A percentile compares a stretch with the other conserved stretches of the same genome.
Conservation (phyloP, 2,797 vertebrate species). For the Cottoperca gobio region DNA sequence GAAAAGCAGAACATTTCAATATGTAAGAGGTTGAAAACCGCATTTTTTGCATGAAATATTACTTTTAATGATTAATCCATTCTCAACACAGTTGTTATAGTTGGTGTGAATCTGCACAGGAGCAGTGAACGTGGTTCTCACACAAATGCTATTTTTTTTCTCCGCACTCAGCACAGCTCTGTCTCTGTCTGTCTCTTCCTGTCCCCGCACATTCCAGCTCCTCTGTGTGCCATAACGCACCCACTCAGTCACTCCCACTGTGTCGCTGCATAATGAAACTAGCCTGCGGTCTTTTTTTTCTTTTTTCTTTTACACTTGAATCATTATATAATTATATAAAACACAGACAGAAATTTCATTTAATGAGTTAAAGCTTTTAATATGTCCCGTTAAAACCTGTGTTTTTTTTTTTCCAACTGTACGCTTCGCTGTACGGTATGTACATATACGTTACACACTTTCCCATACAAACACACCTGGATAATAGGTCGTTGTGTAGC, state of each 20-base stretch:
- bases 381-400: not conserved
- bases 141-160: constrained; percentile 27
- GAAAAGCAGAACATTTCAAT: too few relatives aligned
- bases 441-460: constrained; percentile 1
- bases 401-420: too few relatives aligned
- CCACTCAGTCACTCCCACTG: constrained; percentile 55
- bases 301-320: not conserved
- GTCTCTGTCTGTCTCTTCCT: constrained; percentile 63
- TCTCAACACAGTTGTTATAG: too few relatives aligned
- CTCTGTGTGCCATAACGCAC: constrained; percentile 60
- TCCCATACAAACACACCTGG: constrained; percentile 27
- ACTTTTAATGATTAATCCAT: too few relatives aligned
- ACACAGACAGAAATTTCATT: not conserved
- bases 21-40: too few relatives aligned
- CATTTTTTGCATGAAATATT: too few relatives aligned
- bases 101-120: constrained; percentile 21
- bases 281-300: constrained; percentile 14
- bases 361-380: constrained; percentile 16
- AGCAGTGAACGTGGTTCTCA: constrained; percentile 30
- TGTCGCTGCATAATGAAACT: constrained; percentile 46
- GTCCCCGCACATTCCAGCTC: constrained; percentile 75
- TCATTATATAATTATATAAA: not conserved
- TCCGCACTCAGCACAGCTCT: constrained; percentile 56
- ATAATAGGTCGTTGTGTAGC: constrained; percentile 22
- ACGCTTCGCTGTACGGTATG: not conserved